These are phyloP conservation scores for Galagoides demidoff DNA, from an alignment of 2,797 vertebrate genomes.

Conservation along the genomic window DNA sequence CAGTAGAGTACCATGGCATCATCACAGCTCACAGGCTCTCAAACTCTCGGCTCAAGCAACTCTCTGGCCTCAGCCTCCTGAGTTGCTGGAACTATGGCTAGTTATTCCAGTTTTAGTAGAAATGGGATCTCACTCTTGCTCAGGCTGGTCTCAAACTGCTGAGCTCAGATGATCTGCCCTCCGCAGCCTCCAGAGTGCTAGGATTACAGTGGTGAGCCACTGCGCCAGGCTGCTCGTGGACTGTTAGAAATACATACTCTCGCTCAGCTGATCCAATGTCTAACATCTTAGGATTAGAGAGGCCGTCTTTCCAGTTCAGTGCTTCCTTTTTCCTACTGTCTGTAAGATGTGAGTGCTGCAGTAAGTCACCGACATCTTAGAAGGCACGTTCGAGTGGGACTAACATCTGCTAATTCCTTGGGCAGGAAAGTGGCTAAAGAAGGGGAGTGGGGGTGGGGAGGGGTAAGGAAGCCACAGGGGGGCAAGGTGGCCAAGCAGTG, in stretches of 20 bases:
- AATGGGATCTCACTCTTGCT: no score
- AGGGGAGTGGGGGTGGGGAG: accelerated
- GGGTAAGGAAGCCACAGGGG: not conserved
- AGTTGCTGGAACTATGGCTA: no score
- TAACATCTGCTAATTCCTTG: not conserved
- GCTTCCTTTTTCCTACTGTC: not conserved
- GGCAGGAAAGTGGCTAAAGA: not conserved
- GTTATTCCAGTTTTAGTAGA: no score
- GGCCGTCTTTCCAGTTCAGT: not conserved
- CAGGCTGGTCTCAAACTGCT: no score
- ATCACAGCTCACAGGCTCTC: no score
- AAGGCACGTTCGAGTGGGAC: not conserved
- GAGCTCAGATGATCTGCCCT: no score
- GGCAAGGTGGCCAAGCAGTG: not conserved
- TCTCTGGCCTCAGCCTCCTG: no score
- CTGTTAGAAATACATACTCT: not conserved
- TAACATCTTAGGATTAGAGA: not conserved
- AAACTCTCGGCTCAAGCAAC: no score
- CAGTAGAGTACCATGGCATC: no score
- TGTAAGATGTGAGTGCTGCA: not conserved
- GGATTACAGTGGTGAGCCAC: no score
- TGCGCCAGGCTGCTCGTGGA: not conserved
- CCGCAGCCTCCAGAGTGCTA: no score
- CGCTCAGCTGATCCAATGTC: no score
- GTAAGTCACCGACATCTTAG: not conserved